These are phyloP conservation scores for Amphiprion ocellaris DNA, from an alignment of 2,113 vertebrate species.

Conservation along the genomic window DNA sequence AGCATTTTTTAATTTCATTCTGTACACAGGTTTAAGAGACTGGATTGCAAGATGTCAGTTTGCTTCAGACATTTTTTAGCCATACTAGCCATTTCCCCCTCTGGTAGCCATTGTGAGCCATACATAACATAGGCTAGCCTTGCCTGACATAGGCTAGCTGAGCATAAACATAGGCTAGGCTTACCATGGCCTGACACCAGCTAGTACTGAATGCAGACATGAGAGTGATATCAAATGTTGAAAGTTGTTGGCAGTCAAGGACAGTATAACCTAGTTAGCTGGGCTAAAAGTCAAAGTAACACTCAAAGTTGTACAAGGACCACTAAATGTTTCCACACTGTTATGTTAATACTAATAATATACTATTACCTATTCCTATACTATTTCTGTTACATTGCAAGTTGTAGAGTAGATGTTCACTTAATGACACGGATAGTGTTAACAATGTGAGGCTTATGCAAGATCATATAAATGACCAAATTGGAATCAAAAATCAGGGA, in stretches of 20 bases:
- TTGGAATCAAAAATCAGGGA: not conserved
- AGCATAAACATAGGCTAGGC: not conserved
- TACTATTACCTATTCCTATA: not conserved
- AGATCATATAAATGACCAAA: not conserved
- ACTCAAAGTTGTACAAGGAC: not conserved
- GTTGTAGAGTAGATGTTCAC: not conserved
- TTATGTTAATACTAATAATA: not conserved
- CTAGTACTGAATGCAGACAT: not conserved
- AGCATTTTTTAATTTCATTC: too few relatives aligned
- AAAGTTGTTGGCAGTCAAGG: not conserved
- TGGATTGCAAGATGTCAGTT: too few relatives aligned
- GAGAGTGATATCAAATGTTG: too few relatives aligned
- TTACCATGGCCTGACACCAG: not conserved
- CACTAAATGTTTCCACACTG: not conserved
- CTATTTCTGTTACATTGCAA: not conserved
- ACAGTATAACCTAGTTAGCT: not conserved
- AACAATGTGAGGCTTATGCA: constrained; percentile 1
- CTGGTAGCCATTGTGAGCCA: too few relatives aligned
- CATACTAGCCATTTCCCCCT: too few relatives aligned
- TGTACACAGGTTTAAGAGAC: too few relatives aligned
- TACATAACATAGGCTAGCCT: too few relatives aligned
- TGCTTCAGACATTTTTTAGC: too few relatives aligned
- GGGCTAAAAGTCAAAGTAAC: not conserved
- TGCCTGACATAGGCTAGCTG: too few relatives aligned
- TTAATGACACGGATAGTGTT: not conserved